These are phyloP conservation scores for Geotrupes spiniger DNA, from an alignment of 2,888 invertebrate species.

Conservation along the genomic window DNA sequence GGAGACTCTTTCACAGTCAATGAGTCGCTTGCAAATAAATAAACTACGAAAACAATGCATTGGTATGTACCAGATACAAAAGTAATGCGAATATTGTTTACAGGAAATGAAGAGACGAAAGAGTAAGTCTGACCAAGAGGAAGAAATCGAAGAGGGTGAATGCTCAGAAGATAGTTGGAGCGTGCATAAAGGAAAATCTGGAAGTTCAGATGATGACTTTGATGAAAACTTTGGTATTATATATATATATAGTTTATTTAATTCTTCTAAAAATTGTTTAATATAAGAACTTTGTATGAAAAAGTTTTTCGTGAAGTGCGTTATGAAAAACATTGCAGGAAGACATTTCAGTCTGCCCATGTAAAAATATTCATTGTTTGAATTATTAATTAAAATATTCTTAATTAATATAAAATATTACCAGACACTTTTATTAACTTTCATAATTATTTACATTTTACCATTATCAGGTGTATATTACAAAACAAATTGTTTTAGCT, in stretches of 20 bases:
- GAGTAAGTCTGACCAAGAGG: constrained; percentile 35
- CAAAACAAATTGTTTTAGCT: too few species aligned
- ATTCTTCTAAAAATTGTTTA: background rate
- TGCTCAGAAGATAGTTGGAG: constrained; percentile 57
- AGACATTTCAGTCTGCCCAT: too few species aligned
- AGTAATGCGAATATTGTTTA: constrained; percentile 46
- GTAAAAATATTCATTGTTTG: too few species aligned
- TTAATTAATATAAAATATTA: too few species aligned
- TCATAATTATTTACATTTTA: too few species aligned
- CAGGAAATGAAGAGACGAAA: constrained; percentile 41
- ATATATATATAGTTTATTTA: background rate
- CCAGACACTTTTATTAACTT: too few species aligned
- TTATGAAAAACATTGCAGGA: too few species aligned
- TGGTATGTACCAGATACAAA: constrained; percentile 54
- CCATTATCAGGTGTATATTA: too few species aligned
- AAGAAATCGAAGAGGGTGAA: constrained; percentile 64
- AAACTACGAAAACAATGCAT: constrained; percentile 54
- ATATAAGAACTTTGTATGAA: background rate
- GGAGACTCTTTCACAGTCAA: constrained; percentile 45
- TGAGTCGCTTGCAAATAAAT: constrained; percentile 51
- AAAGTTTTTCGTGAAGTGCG: too few species aligned
- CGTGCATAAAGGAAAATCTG: constrained; percentile 14
- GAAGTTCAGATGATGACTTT: constrained; percentile 26
- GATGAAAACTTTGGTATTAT: constrained; percentile 1
- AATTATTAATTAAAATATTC: too few species aligned